Conservation (phyloP, 2,888 invertebrate species). For the Lasioglossum pauxillum region DNA sequence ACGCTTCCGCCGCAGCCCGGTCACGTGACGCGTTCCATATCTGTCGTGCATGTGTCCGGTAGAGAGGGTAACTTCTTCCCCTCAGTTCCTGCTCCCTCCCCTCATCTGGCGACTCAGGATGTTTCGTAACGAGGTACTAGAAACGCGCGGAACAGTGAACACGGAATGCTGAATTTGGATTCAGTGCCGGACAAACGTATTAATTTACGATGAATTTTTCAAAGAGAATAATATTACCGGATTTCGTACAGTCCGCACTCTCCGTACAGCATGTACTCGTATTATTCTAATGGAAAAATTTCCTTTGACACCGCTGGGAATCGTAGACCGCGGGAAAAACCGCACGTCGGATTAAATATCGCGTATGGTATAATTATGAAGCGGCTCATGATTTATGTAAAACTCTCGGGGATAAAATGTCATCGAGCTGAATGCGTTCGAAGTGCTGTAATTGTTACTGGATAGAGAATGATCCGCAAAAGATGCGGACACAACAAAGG, state of each 20-base stretch:
- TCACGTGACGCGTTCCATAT: too few relatives aligned
- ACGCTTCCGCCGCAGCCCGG: too few relatives aligned
- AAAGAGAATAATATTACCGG: background rate
- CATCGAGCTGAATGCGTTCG: background rate
- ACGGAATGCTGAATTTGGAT: background rate
- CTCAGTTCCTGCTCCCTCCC: too few relatives aligned
- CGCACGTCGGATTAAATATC: background rate
- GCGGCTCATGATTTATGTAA: background rate
- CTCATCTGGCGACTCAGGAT: background rate
- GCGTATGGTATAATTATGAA: background rate
- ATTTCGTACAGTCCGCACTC: background rate
- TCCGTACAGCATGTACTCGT: background rate
- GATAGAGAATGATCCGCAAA: too few relatives aligned
- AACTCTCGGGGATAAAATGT: background rate
- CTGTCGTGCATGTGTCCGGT: too few relatives aligned
- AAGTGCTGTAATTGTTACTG: background rate
- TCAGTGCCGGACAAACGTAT: background rate
- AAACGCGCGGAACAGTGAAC: background rate
- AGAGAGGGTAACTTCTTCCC: too few relatives aligned
- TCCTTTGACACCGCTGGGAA: background rate
- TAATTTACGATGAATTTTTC: slow-evolving; percentile 6
- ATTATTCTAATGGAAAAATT: background rate
- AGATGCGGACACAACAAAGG: background rate
- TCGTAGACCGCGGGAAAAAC: too few relatives aligned
- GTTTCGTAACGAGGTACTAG: background rate